Conservation (phyloP, 2,888 invertebrate genomes). For the Rotaria macrura region DNA sequence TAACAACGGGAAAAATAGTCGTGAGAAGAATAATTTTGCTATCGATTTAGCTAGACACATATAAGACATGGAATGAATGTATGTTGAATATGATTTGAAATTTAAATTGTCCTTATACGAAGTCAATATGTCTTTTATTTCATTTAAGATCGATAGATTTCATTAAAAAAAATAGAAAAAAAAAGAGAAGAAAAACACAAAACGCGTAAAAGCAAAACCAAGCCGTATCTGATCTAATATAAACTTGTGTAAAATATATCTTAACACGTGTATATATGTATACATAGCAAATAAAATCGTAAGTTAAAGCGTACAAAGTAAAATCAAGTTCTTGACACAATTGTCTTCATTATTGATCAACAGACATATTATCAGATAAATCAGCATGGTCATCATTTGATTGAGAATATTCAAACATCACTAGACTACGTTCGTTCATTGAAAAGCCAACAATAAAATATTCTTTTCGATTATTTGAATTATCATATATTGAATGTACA, state of each 20-base stretch:
- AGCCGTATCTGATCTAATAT: background rate
- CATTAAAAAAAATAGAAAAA: background rate
- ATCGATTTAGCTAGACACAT: no score
- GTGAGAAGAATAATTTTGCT: no score
- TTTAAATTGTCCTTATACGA: no score
- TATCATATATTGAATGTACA: background rate
- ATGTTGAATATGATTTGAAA: no score
- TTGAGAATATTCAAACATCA: background rate
- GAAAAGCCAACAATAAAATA: background rate
- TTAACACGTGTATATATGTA: no score
- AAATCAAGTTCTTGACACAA: no score
- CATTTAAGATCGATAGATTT: background rate
- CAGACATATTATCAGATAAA: background rate
- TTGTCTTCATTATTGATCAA: background rate
- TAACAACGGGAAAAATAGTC: no score
- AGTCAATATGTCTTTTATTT: background rate
- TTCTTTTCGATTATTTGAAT: background rate
- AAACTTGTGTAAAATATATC: background rate
- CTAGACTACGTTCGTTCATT: background rate
- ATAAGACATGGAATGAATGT: no score
- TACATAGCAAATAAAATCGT: background rate
- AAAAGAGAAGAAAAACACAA: background rate
- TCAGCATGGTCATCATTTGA: background rate
- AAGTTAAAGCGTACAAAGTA: background rate
- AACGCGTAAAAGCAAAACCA: background rate